Conservation (phyloP, 2,113 vertebrate species). For the Sebastes fasciatus region DNA sequence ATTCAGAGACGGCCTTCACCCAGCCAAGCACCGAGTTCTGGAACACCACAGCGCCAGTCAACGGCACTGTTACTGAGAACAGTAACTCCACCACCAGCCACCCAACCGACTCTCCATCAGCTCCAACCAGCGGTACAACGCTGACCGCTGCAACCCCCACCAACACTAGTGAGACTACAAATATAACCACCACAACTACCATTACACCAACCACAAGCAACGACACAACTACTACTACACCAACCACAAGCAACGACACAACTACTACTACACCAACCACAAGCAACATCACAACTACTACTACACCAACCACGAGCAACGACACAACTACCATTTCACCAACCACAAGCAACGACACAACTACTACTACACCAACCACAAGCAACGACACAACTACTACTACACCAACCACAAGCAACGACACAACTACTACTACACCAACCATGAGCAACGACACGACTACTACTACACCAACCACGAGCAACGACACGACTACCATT, state of each 20-base stretch:
- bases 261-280: neutral
- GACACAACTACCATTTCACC: neutral
- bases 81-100: neutral
- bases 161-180: conserved; percentile 6
- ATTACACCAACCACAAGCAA: neutral
- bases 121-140: neutral
- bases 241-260: neutral
- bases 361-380: neutral
- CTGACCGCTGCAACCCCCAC: neutral
- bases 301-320: neutral
- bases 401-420: neutral
- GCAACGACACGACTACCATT: neutral
- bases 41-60: neutral
- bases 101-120: neutral
- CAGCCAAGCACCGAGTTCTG: neutral
- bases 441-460: neutral
- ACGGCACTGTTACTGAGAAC: neutral
- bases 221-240: neutral
- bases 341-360: neutral
- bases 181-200: neutral
- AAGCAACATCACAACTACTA: neutral
- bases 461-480: neutral
- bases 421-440: neutral
- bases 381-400: neutral
- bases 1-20: neutral